Conservation (phyloP, 2,797 vertebrate genomes). For the Falco novaeseelandiae region DNA sequence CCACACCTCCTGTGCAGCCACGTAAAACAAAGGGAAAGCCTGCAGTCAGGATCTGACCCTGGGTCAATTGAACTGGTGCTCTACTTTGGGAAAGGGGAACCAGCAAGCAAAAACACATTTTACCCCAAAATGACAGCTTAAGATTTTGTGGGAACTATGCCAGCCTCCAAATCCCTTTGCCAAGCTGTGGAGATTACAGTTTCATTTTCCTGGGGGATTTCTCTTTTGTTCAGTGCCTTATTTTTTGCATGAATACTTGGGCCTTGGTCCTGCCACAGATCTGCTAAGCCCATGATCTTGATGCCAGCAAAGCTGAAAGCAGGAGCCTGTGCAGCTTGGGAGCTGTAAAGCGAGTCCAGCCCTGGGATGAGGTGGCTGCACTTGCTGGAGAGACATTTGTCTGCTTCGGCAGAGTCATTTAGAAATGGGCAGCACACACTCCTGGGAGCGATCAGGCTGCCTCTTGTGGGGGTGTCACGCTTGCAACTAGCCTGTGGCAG, state of each 20-base stretch:
- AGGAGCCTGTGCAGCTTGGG: not conserved
- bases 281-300: not conserved
- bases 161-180: conserved; percentile 43
- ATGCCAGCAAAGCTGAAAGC: not conserved
- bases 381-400: not conserved
- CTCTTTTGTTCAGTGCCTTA: conserved; percentile 47
- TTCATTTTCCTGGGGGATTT: conserved; percentile 62
- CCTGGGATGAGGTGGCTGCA: not conserved
- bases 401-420: not conserved
- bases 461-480: not conserved
- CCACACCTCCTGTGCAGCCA: not conserved
- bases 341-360: not conserved
- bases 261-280: not conserved
- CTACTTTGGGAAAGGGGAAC: not conserved
- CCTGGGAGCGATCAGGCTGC: not conserved
- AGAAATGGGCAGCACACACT: not conserved
- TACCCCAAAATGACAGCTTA: not conserved
- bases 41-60: not conserved
- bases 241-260: conserved; percentile 17
- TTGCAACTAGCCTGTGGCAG: not conserved
- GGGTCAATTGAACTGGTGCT: not conserved
- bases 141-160: conserved; percentile 3
- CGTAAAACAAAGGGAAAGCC: not conserved
- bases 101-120: not conserved
- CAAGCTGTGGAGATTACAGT: conserved; percentile 51